Conservation (phyloP, 2,888 invertebrate species). For the Neoaliturus tenellus region DNA sequence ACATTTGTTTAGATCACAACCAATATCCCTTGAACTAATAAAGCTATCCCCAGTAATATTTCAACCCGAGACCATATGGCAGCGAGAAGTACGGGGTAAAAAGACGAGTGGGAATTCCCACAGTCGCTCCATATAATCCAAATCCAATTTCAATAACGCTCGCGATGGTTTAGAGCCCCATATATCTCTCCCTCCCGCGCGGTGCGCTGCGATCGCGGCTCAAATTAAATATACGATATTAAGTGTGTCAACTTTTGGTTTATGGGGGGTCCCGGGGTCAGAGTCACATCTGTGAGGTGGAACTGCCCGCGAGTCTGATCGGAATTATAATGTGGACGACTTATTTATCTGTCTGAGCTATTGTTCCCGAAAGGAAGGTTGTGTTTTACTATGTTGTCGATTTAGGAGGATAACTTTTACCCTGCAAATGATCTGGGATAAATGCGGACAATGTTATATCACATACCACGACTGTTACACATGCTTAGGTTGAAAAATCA, state of each 20-base stretch:
- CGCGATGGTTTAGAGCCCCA: conserved; percentile 24
- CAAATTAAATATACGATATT: conserved; percentile 49
- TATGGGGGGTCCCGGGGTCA: conserved; percentile 20
- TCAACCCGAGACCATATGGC: not conserved
- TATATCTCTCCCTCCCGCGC: conserved; percentile 12
- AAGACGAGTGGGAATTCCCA: conserved; percentile 7
- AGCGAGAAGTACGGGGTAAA: not conserved
- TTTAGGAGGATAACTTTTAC: too few relatives aligned
- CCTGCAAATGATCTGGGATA: too few relatives aligned
- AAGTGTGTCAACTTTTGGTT: conserved; percentile 41
- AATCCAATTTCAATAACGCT: conserved; percentile 48
- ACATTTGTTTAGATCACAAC: too few relatives aligned
- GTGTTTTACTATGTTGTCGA: too few relatives aligned
- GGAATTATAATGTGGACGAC: not conserved
- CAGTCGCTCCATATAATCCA: conserved; percentile 43
- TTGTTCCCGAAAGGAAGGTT: too few relatives aligned
- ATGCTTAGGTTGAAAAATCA: too few relatives aligned
- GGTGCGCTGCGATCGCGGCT: not conserved
- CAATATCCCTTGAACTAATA: too few relatives aligned
- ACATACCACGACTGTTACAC: too few relatives aligned
- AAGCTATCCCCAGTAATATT: too few relatives aligned
- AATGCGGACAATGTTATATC: too few relatives aligned
- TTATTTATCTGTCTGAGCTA: too few relatives aligned
- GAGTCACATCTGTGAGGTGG: not conserved
- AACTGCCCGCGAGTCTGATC: not conserved